Evolutionary conservation across 2,113 vertebrate species (phyloP).

Genomic region (Aegithalos caudatus): DNA sequence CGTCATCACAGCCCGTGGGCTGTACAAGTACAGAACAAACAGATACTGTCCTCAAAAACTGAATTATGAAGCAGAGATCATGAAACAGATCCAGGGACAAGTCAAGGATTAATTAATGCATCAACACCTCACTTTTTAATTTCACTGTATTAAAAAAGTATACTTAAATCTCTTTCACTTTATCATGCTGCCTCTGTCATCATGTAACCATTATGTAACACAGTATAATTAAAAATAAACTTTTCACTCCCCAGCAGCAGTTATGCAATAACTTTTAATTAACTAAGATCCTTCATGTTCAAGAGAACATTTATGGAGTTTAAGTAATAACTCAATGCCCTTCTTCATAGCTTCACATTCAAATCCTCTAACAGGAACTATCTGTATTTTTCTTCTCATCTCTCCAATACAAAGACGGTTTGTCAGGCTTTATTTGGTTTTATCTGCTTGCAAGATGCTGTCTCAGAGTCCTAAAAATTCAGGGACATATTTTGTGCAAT

Average conservation of each 20-base stretch:
- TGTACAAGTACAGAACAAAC: neutral
- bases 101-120: neutral
- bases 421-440: constrained; percentile 61
- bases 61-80: neutral
- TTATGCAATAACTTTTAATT: constrained; percentile 54
- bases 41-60: neutral
- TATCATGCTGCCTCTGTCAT: constrained; percentile 14
- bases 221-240: constrained; percentile 52
- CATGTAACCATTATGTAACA: constrained; percentile 1
- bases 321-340: neutral
- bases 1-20: neutral
- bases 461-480: constrained; percentile 17
- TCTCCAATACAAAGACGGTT: neutral
- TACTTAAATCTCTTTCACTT: neutral
- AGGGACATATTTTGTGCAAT: constrained; percentile 51
- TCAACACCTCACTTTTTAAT: constrained; percentile 8
- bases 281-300: constrained; percentile 9
- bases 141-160: neutral
- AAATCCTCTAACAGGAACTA: neutral
- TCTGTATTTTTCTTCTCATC: constrained; percentile 13
- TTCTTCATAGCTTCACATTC: neutral
- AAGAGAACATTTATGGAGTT: constrained; percentile 21
- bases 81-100: neutral
- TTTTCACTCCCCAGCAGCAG: constrained; percentile 44
- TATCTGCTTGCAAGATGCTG: constrained; percentile 47